Percentiles rank a stretch among this genome's conserved stretches.
Evolutionary conservation across 2,888 invertebrate genomes (phyloP).

Genomic region (Adineta ricciae): DNA sequence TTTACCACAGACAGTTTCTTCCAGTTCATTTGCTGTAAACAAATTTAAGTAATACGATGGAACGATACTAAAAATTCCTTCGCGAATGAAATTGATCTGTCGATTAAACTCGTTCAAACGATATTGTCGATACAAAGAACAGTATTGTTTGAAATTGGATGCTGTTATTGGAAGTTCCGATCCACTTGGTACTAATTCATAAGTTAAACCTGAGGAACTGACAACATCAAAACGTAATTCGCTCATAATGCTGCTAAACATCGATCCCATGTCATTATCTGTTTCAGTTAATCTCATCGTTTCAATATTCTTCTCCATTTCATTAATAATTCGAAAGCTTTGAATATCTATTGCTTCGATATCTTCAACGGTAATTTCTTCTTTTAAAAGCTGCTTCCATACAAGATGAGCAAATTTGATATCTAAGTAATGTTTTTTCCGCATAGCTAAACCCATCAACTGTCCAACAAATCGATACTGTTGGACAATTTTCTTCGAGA

Average conservation of each 20-base stretch:
- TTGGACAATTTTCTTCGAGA: background rate
- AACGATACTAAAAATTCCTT: background rate
- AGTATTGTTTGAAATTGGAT: background rate
- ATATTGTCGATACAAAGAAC: background rate
- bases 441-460: background rate
- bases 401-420: background rate
- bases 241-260: background rate
- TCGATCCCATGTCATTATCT: background rate
- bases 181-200: background rate
- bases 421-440: constrained; percentile 4
- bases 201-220: background rate
- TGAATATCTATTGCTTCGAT: background rate
- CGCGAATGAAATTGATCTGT: background rate
- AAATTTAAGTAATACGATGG: background rate
- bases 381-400: background rate
- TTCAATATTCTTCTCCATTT: background rate
- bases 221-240: background rate
- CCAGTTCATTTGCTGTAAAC: background rate
- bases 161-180: background rate
- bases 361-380: background rate
- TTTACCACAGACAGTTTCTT: constrained; percentile 1
- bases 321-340: background rate
- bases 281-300: background rate
- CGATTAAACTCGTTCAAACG: background rate
- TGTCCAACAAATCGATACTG: constrained; percentile 5